Conservation (phyloP, 2,797 vertebrate species). For the Crax fasciolata region DNA sequence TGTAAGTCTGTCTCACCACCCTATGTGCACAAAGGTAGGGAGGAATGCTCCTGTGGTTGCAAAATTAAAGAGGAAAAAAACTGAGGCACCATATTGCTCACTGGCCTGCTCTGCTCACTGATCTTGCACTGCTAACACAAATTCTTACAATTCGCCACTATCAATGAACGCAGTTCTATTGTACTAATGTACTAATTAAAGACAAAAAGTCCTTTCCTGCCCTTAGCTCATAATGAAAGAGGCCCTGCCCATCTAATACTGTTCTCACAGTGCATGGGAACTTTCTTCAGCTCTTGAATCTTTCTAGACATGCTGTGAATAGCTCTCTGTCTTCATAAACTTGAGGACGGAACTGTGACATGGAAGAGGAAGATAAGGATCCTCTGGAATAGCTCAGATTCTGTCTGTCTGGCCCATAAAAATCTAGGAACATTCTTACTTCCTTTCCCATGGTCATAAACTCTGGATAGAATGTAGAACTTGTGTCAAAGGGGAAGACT, state of each 20-base stretch:
- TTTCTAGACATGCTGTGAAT: constrained; percentile 46
- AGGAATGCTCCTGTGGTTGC: neutral
- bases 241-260: neutral
- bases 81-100: neutral
- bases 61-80: neutral
- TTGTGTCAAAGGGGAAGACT: constrained; percentile 55
- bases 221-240: neutral
- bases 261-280: neutral
- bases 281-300: constrained; percentile 35
- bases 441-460: constrained; percentile 77
- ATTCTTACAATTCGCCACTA: neutral
- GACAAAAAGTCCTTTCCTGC: neutral
- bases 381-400: constrained; percentile 59
- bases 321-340: constrained; percentile 12
- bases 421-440: constrained; percentile 44
- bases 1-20: neutral
- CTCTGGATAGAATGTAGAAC: constrained; percentile 59
- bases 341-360: neutral
- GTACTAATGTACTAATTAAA: neutral
- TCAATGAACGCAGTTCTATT: neutral
- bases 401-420: constrained; percentile 54
- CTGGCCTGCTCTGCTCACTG: too few relatives aligned
- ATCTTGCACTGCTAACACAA: neutral
- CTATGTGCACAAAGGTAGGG: neutral
- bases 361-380: constrained; percentile 44